These are phyloP conservation scores for Psammodynastes pulverulentus DNA, from an alignment of 2,113 vertebrate species.

Conservation along the genomic window DNA sequence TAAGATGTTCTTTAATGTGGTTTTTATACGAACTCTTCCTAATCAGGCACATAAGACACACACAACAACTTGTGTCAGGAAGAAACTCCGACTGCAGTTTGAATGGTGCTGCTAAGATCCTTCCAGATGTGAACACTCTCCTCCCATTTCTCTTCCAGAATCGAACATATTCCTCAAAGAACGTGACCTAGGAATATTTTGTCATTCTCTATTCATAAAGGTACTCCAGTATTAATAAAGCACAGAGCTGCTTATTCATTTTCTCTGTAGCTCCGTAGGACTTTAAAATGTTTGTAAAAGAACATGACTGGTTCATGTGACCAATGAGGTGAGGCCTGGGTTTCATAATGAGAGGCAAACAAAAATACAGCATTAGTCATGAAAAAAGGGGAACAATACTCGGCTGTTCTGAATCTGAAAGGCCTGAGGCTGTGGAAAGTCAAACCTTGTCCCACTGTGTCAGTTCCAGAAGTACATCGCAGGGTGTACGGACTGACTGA, in stretches of 20 bases:
- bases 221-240: background rate
- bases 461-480: conserved; percentile 45
- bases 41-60: background rate
- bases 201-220: conserved; percentile 21
- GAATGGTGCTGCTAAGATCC: background rate
- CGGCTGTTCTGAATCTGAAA: conserved; percentile 55
- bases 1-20: background rate
- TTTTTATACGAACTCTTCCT: background rate
- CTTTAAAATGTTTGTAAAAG: conserved; percentile 57
- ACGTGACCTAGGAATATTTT: background rate
- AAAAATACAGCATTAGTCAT: conserved; percentile 66
- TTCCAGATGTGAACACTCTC: background rate
- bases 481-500: conserved; percentile 36
- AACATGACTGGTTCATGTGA: conserved; percentile 62
- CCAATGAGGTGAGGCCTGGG: conserved; percentile 57
- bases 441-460: conserved; percentile 28
- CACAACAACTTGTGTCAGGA: background rate
- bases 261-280: conserved; percentile 35
- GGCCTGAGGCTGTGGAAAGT: conserved; percentile 61
- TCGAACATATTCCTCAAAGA: background rate
- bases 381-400: conserved; percentile 53
- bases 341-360: conserved; percentile 49
- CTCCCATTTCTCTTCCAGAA: background rate
- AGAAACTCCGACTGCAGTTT: background rate
- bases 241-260: conserved; percentile 53